These are phyloP conservation scores for Syngnathus floridae DNA, from an alignment of 2,113 vertebrate species.

Conservation along the genomic window DNA sequence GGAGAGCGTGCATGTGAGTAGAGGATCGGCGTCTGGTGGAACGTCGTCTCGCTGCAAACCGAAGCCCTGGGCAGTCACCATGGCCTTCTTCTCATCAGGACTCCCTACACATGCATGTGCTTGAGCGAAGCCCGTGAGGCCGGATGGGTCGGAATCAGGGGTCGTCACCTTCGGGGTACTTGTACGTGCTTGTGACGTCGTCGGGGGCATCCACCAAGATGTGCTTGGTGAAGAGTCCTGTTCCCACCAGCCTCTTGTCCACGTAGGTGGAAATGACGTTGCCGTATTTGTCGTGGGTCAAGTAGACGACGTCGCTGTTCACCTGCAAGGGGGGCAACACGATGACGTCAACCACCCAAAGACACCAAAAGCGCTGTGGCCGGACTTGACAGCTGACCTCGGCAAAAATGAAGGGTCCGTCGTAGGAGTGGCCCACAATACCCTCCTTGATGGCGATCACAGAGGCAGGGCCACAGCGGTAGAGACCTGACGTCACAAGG, in stretches of 20 bases:
- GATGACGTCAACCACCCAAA: no score
- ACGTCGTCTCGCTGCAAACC: constrained; percentile 62
- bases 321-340: constrained; percentile 64
- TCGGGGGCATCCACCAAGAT: constrained; percentile 39
- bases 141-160: constrained; percentile 29
- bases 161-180: constrained; percentile 58
- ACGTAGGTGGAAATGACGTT: constrained; percentile 48
- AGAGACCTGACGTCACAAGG: constrained; percentile 71
- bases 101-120: constrained; percentile 58
- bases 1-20: constrained; percentile 58
- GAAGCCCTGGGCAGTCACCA: constrained; percentile 70
- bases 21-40: constrained; percentile 26
- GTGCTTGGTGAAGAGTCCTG: constrained; percentile 75
- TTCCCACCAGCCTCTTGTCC: constrained; percentile 70
- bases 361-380: no score
- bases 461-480: constrained; percentile 83
- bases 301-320: constrained; percentile 79
- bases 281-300: constrained; percentile 66
- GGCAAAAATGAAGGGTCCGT: constrained; percentile 80
- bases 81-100: constrained; percentile 62
- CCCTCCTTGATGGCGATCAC: constrained; percentile 80
- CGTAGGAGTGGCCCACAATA: constrained; percentile 76
- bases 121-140: not conserved
- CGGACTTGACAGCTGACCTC: constrained; percentile 68
- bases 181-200: constrained; percentile 80